Conservation (phyloP, 2,797 vertebrate genomes). For the Austrolebias charrua region DNA sequence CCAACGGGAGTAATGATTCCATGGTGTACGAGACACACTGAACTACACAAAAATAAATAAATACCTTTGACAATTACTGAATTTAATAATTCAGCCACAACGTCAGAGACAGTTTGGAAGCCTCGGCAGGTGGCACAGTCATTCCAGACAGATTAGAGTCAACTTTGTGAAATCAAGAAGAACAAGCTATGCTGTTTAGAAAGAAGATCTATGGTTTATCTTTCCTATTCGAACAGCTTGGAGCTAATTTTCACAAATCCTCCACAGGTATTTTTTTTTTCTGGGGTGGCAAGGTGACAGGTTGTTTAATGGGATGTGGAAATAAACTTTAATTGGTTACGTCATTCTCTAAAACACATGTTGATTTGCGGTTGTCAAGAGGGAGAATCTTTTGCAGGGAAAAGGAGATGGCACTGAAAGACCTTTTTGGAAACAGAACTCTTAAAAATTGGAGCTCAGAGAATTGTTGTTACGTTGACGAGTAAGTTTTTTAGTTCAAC, state of each 20-base stretch:
- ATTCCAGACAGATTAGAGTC: conserved; percentile 3
- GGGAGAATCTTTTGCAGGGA: too few species aligned
- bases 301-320: too few species aligned
- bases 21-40: too few species aligned
- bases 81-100: not conserved
- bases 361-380: too few species aligned
- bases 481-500: conserved; percentile 2
- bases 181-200: conserved; percentile 22
- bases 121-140: conserved; percentile 20
- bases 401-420: too few species aligned
- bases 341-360: too few species aligned
- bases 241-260: conserved; percentile 24
- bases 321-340: too few species aligned
- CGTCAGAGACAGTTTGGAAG: conserved; percentile 15
- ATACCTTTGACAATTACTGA: too few species aligned
- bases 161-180: conserved; percentile 23
- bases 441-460: conserved; percentile 28
- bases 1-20: too few species aligned
- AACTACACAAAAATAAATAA: too few species aligned
- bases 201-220: conserved; percentile 7
- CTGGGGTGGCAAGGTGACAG: not conserved
- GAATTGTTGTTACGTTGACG: conserved; percentile 25
- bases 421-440: too few species aligned
- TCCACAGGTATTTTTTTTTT: conserved; percentile 51
- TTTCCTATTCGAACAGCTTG: conserved; percentile 9